Conservation (phyloP, 2,888 invertebrate genomes). For the Stratiomys singularior region DNA sequence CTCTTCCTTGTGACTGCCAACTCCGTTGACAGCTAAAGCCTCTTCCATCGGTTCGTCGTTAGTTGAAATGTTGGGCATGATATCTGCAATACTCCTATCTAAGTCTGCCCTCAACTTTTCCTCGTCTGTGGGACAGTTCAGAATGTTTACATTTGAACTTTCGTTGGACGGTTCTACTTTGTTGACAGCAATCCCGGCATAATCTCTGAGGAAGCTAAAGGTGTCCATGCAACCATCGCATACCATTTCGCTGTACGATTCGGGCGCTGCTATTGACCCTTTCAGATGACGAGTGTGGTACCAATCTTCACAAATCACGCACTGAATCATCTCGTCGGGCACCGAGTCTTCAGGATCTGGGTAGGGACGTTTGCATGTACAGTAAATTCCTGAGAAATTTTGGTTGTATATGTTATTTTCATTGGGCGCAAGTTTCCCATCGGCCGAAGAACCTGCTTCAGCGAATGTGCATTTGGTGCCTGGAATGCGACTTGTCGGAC, state of each 20-base stretch:
- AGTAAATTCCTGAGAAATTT: conserved; percentile 93
- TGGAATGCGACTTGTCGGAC: conserved; percentile 66
- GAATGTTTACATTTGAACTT: conserved; percentile 56
- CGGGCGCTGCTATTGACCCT: conserved; percentile 69
- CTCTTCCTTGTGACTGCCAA: background rate
- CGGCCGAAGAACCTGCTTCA: conserved; percentile 51
- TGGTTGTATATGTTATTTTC: conserved; percentile 86
- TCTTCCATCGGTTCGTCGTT: conserved; percentile 36
- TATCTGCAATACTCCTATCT: conserved; percentile 60
- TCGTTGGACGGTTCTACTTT: conserved; percentile 55
- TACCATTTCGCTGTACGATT: conserved; percentile 82
- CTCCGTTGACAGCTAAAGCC: conserved; percentile 25
- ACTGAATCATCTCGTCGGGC: conserved; percentile 96
- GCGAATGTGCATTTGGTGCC: conserved; percentile 65
- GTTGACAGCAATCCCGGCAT: conserved; percentile 67
- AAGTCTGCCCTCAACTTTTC: conserved; percentile 58
- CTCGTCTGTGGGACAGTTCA: conserved; percentile 52
- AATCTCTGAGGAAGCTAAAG: conserved; percentile 79
- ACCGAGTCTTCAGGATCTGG: conserved; percentile 87
- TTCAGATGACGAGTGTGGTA: conserved; percentile 85
- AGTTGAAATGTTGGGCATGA: conserved; percentile 56
- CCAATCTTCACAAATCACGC: conserved; percentile 98
- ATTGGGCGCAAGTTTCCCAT: conserved; percentile 69
- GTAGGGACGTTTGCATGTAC: conserved; percentile 90
- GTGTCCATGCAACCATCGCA: conserved; percentile 82